A percentile compares a stretch with the other conserved stretches of the same genome.
These are phyloP conservation scores for Drosophila pectinifera DNA, from an alignment of 1,140 invertebrate species.

Conservation along the genomic window DNA sequence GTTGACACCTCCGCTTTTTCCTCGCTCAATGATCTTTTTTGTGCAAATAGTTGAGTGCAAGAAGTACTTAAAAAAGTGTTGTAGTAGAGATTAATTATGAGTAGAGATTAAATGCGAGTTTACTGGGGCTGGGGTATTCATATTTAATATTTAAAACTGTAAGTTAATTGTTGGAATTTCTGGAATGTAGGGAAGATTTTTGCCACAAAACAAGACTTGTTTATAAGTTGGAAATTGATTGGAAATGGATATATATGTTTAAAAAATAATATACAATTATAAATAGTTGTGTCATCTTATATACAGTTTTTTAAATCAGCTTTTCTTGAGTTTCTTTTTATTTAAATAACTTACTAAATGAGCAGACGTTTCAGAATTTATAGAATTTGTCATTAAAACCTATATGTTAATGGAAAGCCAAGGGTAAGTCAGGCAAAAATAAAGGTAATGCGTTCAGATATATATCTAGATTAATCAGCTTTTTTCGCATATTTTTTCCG, in stretches of 20 bases:
- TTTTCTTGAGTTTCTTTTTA: too few relatives aligned
- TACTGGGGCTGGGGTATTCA: background rate
- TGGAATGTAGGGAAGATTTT: too few relatives aligned
- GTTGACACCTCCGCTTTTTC: conserved; percentile 13
- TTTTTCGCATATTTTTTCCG: too few relatives aligned
- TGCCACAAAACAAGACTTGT: too few relatives aligned
- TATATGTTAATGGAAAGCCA: background rate
- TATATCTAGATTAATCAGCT: too few relatives aligned
- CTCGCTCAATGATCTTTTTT: conserved; percentile 23
- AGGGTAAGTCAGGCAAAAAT: background rate
- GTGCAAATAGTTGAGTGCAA: background rate
- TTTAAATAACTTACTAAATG: background rate
- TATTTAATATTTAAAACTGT: too few relatives aligned
- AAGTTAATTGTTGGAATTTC: too few relatives aligned
- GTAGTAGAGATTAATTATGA: background rate
- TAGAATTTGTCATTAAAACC: background rate
- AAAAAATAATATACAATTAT: too few relatives aligned
- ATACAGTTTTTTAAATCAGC: too few relatives aligned
- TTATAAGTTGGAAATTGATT: too few relatives aligned
- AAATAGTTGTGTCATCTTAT: too few relatives aligned
- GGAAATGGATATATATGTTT: too few relatives aligned
- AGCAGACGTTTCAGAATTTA: background rate
- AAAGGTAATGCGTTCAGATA: background rate
- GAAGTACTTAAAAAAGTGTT: background rate
- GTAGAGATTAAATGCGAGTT: background rate